Evolutionary conservation across 2,797 vertebrate genomes (phyloP).

Genomic region (Gymnocypris eckloni): DNA sequence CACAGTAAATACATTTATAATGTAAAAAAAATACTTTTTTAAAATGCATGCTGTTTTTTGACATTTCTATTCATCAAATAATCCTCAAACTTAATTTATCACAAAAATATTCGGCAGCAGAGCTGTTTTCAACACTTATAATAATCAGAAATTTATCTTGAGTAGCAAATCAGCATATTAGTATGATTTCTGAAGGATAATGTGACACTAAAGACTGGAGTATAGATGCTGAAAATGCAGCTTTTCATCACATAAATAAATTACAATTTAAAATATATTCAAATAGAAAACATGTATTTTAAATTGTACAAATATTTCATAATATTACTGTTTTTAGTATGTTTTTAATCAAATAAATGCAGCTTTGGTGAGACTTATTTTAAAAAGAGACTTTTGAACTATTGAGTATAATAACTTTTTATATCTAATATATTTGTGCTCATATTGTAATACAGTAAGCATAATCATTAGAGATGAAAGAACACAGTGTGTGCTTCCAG

Average conservation of each 20-base stretch:
- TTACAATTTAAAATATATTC: background rate
- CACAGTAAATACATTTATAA: background rate
- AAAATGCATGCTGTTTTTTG: no score
- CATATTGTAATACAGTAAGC: slow-evolving; percentile 1
- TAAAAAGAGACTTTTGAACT: background rate
- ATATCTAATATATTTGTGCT: background rate
- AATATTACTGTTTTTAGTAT: background rate
- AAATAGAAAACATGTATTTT: no score
- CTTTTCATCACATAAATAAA: background rate
- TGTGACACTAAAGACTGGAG: background rate
- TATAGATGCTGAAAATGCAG: background rate
- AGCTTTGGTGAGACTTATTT: no score
- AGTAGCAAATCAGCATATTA: background rate
- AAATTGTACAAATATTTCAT: background rate
- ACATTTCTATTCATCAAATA: background rate
- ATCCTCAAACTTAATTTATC: background rate
- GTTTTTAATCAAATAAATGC: background rate
- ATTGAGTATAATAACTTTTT: background rate
- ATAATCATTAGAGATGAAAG: slow-evolving; percentile 24
- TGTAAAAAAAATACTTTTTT: background rate
- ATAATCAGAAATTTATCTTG: background rate
- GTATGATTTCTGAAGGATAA: background rate
- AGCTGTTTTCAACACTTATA: background rate
- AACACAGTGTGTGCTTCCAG: slow-evolving; percentile 14
- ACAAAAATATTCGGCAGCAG: background rate